Conservation (phyloP, 2,797 vertebrate genomes). For the Eulemur albifrons region DNA sequence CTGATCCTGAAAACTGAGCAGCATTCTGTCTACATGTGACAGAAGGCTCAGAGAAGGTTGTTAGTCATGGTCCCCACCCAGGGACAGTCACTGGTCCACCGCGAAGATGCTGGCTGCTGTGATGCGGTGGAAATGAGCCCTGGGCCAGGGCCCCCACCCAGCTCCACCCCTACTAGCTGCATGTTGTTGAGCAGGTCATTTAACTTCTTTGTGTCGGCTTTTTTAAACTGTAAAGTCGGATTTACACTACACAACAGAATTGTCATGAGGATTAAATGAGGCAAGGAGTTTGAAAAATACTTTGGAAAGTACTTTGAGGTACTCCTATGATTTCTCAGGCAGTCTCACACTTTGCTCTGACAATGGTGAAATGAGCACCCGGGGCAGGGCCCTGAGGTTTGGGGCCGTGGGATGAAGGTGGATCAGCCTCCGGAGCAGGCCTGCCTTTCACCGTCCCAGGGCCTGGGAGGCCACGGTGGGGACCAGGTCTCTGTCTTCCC, state of each 20-base stretch:
- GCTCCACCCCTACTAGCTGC: not conserved
- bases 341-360: not conserved
- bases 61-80: not conserved
- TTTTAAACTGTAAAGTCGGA: not conserved
- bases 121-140: not conserved
- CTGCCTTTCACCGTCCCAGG: too few species aligned
- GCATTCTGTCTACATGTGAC: not conserved
- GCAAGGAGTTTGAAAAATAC: not conserved
- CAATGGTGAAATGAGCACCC: not conserved
- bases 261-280: not conserved
- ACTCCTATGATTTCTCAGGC: not conserved
- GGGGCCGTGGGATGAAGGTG: not conserved
- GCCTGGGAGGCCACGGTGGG: rapidly evolving
- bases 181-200: not conserved
- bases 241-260: not conserved
- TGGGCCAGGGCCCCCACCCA: not conserved
- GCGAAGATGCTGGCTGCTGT: not conserved
- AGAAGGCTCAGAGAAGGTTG: not conserved
- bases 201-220: not conserved
- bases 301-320: not conserved
- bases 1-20: not conserved
- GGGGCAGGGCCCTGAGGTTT: not conserved
- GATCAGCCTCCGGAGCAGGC: not conserved
- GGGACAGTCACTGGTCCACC: not conserved
- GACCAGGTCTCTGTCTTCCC: not conserved